These are phyloP conservation scores for Crotalus tigris DNA, from an alignment of 2,113 vertebrate species.

Conservation along the genomic window DNA sequence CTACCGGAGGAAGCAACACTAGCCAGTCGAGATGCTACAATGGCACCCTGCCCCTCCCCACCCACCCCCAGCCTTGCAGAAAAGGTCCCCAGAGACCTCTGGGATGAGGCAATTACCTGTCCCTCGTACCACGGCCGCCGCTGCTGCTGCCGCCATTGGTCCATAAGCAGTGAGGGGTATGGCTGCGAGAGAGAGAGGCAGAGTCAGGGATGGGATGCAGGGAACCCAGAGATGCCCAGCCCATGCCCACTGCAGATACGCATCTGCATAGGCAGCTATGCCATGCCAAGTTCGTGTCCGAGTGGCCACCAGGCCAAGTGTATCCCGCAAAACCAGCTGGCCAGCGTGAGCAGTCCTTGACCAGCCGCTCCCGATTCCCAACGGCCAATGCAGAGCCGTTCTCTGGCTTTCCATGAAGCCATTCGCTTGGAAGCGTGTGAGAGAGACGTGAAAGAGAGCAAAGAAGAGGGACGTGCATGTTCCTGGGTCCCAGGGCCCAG, in stretches of 20 bases:
- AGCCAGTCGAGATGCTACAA: constrained; percentile 54
- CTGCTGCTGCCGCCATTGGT: constrained; percentile 93
- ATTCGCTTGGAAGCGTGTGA: neutral
- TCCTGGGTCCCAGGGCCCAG: neutral
- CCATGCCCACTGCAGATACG: neutral
- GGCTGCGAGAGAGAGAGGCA: constrained; percentile 72
- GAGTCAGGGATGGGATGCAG: neutral
- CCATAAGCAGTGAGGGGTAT: constrained; percentile 97
- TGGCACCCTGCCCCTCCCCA: constrained; percentile 24
- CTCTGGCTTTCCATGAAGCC: neutral
- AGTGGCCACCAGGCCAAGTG: neutral
- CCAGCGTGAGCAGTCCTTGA: neutral
- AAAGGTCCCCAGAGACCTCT: rapidly evolving
- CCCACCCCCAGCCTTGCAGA: neutral
- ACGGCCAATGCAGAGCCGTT: neutral
- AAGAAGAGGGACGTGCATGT: neutral
- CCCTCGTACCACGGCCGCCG: constrained; percentile 91
- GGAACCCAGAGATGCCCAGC: neutral
- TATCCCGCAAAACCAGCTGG: neutral
- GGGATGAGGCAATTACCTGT: constrained; percentile 69
- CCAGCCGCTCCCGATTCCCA: neutral
- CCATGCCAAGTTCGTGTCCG: neutral
- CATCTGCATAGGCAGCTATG: neutral
- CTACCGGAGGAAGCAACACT: constrained; percentile 74
- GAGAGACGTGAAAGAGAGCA: neutral